Conservation (phyloP, 1,140 invertebrate species). For the Solen grandis region DNA sequence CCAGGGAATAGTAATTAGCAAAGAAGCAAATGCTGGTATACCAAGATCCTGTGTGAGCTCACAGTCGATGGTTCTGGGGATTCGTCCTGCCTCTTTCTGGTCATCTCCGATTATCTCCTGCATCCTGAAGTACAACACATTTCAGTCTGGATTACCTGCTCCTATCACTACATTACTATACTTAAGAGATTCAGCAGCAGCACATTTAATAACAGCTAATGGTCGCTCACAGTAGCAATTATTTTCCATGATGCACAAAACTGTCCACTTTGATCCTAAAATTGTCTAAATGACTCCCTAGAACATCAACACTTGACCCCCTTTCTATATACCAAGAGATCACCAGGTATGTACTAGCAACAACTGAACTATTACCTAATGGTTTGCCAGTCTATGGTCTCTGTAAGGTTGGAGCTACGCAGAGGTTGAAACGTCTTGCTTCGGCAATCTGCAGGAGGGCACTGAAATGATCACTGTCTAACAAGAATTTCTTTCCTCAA, state of each 20-base stretch:
- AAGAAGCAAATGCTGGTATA: no score
- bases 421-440: conserved; percentile 86
- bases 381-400: conserved; percentile 89
- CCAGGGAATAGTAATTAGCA: no score
- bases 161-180: background rate
- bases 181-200: background rate
- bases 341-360: background rate
- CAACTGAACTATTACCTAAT: conserved; percentile 84
- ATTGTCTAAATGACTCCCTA: no score
- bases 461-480: conserved; percentile 69
- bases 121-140: conserved; percentile 72
- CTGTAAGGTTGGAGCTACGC: conserved; percentile 86
- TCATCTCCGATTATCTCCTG: conserved; percentile 80
- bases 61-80: conserved; percentile 93
- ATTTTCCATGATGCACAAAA: no score
- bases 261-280: no score
- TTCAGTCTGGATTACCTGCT: no score
- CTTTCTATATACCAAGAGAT: background rate
- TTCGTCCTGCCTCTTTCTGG: conserved; percentile 84
- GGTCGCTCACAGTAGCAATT: background rate
- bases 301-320: no score
- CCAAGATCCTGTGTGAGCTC: conserved; percentile 91
- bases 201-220: background rate
- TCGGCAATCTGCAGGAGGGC: conserved; percentile 82
- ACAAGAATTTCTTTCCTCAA: no score